phyloP scores from a whole-genome alignment of 2,888 invertebrate species.

The Halictus ligatus region DNA sequence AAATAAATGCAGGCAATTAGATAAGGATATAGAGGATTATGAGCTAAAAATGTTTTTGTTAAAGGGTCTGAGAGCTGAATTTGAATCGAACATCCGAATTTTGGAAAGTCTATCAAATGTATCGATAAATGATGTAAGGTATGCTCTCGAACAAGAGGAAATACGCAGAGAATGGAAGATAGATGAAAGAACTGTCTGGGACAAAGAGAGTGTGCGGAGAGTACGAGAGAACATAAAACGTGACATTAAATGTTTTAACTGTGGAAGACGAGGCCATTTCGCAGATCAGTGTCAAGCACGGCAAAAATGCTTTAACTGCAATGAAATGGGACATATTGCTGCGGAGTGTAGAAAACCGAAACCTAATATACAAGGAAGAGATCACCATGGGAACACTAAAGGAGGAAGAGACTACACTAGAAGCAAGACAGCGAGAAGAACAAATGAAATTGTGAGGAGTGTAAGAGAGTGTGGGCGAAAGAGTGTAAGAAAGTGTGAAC shows the following conservation, averaged over 20 bases:
- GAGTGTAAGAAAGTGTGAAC: background rate
- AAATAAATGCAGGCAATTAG: conserved; percentile 24
- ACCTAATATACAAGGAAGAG: background rate
- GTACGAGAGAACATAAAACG: no score
- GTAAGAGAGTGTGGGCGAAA: background rate
- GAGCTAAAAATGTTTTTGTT: conserved; percentile 31
- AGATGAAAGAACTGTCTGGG: background rate
- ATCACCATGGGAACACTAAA: background rate
- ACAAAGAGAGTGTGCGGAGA: no score
- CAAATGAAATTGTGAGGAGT: conserved; percentile 21
- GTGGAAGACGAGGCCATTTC: conserved; percentile 19
- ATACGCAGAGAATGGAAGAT: background rate
- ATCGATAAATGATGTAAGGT: background rate
- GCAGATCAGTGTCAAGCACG: conserved; percentile 11
- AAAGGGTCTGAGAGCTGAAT: conserved; percentile 12
- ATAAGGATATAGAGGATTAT: conserved; percentile 10
- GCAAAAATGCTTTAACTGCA: conserved; percentile 25
- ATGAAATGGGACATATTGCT: conserved; percentile 18
- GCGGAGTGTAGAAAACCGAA: background rate
- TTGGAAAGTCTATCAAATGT: background rate
- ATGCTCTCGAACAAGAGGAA: conserved; percentile 33
- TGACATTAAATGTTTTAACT: conserved; percentile 21
- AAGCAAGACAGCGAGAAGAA: conserved; percentile 10
- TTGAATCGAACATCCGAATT: conserved; percentile 24
- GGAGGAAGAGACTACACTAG: background rate